Evolutionary conservation across 2,888 invertebrate species (phyloP).

Genomic region (Brachyptera risi): DNA sequence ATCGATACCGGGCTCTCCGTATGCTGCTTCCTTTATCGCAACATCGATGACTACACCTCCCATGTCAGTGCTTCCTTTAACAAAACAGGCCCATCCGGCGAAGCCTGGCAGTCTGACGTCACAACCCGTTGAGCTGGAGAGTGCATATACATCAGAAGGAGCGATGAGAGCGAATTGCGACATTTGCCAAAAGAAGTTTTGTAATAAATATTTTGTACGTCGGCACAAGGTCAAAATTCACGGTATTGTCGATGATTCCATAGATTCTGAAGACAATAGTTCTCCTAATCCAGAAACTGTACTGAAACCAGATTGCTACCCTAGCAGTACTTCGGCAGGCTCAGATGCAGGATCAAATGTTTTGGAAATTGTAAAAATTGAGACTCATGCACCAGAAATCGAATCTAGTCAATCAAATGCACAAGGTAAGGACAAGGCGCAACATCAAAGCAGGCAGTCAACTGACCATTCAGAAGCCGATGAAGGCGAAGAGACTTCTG

Average conservation of each 20-base stretch:
- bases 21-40: constrained; percentile 20
- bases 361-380: constrained; percentile 7
- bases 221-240: constrained; percentile 67
- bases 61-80: constrained; percentile 34
- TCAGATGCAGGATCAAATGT: constrained; percentile 26
- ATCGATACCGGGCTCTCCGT: constrained; percentile 4
- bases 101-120: constrained; percentile 24
- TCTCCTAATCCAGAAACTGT: constrained; percentile 35
- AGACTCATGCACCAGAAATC: neutral
- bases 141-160: neutral
- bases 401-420: neutral
- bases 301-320: constrained; percentile 23
- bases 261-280: constrained; percentile 39
- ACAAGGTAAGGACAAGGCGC: neutral
- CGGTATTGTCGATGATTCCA: constrained; percentile 46
- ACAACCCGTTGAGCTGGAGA: neutral
- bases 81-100: neutral
- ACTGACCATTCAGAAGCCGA: neutral
- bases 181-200: constrained; percentile 68
- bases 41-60: constrained; percentile 23
- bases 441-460: neutral
- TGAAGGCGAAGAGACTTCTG: neutral
- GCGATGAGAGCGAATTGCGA: constrained; percentile 55
- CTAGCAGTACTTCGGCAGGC: constrained; percentile 24
- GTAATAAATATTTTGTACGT: constrained; percentile 65